Base-by-base conservation (phyloP, 2,888 invertebrate species). In the Neuroscelio doddi region DNA sequence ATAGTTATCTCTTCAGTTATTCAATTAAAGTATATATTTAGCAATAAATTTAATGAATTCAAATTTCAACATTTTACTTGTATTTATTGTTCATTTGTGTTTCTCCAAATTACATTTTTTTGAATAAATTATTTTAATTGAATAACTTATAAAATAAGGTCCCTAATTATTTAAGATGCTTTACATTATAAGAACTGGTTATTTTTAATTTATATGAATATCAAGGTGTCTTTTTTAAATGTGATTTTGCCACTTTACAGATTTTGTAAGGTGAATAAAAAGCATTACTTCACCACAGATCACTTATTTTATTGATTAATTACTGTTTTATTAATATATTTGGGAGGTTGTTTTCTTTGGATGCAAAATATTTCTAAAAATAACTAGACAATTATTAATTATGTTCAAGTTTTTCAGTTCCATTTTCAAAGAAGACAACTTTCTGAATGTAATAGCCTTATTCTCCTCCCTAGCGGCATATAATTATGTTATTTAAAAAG, bases 221-320 rank as follows among this genome's bases (percentile, higher is more conserved):
- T 71, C 71, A 74, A 39, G 36, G 29, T 62, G 46, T 45, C 45
- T 39, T 72, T 71, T 53, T 73, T 73, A 52, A 72, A 80, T 83
- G 83, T 83, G 80, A 82, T 72, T 76, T 74, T 76, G 73, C 74
- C 79, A 80, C 77, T 80, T 79, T 80, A 71, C 79, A 77, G 74
- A 72, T 76, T 77, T 77, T 80, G 76, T 78, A 76, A 82, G 81
- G 84, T 83, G 84, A 84, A 84, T 84, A 84, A 84, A 84, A 80
- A 76, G 76, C 68, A 72, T 75, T 80, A 77, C 73, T 80, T 83
- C 79, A 81, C 79, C 74, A 77, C 68, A 77, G 76, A 73, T 74
- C 79, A 81, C 79, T 81, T 81, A 79, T 80, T 81, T 83, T 77
- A 82, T 83, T 84, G 74, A 81, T 80, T 79, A 70, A 81, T 78